These are phyloP conservation scores for Drosophila kambysellisi DNA, from an alignment of 2,888 invertebrate species.

Conservation along the genomic window DNA sequence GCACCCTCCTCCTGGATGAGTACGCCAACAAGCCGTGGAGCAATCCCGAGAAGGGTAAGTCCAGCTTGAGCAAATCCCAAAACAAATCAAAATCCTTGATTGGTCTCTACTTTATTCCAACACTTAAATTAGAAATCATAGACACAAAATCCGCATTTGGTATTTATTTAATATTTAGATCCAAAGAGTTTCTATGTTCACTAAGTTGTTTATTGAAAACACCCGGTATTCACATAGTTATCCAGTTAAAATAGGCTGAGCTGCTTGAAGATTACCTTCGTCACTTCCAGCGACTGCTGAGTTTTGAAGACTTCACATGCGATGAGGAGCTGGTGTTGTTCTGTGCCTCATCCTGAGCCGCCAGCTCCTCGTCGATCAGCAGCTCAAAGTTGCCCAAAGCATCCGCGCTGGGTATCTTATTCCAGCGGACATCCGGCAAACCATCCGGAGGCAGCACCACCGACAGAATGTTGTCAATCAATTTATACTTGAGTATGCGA, in stretches of 20 bases:
- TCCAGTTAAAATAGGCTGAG: neutral
- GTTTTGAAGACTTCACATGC: conserved; percentile 57
- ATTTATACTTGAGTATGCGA: conserved; percentile 95
- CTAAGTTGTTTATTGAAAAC: neutral
- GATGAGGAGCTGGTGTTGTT: conserved; percentile 43
- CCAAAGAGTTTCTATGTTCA: neutral
- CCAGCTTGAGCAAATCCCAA: neutral
- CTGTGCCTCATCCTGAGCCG: conserved; percentile 87
- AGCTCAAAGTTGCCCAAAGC: conserved; percentile 94
- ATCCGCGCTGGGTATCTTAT: conserved; percentile 91
- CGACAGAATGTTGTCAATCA: conserved; percentile 96
- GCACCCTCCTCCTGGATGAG: conserved; percentile 89
- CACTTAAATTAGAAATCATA: neutral
- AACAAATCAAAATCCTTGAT: neutral
- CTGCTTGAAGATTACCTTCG: conserved; percentile 30
- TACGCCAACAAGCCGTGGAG: conserved; percentile 95
- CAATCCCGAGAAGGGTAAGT: conserved; percentile 91
- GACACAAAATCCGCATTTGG: neutral
- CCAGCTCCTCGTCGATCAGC: conserved; percentile 92
- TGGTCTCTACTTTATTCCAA: too few species aligned
- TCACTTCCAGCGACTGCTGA: conserved; percentile 83
- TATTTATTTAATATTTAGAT: neutral
- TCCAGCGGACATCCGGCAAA: conserved; percentile 95
- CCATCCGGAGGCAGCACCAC: conserved; percentile 95
- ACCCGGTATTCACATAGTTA: neutral